These are phyloP conservation scores for Gymnorhina tibicen DNA, from an alignment of 2,113 vertebrate species.

Conservation along the genomic window DNA sequence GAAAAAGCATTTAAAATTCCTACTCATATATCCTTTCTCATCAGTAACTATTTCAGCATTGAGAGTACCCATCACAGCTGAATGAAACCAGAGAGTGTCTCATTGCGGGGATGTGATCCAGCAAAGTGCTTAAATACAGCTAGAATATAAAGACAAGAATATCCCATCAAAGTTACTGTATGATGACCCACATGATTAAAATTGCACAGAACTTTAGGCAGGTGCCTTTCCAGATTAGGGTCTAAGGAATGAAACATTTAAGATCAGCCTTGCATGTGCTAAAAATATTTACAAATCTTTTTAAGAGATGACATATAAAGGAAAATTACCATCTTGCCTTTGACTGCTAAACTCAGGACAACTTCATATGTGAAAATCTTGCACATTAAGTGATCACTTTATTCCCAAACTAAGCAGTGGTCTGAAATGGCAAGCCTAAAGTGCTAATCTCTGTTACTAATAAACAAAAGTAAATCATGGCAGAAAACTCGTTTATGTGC, in stretches of 20 bases:
- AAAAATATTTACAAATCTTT: constrained; percentile 64
- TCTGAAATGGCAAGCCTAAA: constrained; percentile 61
- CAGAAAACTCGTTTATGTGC: constrained; percentile 62
- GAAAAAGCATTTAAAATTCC: constrained; percentile 34
- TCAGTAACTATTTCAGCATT: background rate
- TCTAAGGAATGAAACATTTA: constrained; percentile 15
- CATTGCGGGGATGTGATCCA: background rate
- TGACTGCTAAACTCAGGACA: constrained; percentile 42
- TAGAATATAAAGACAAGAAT: background rate
- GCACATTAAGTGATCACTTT: constrained; percentile 52
- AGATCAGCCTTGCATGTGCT: background rate
- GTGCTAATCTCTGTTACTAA: constrained; percentile 59
- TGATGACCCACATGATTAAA: background rate
- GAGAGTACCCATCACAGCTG: background rate
- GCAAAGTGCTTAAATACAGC: background rate
- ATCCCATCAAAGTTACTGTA: background rate
- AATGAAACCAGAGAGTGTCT: background rate
- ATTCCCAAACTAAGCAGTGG: constrained; percentile 57
- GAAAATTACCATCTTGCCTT: constrained; percentile 29
- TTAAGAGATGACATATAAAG: constrained; percentile 31
- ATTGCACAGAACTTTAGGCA: background rate
- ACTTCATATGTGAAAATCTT: constrained; percentile 46
- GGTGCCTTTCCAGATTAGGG: background rate
- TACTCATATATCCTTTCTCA: constrained; percentile 23
- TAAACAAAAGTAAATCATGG: constrained; percentile 71